A percentile compares a stretch with the other conserved stretches of the same genome.
These are phyloP conservation scores for Malthinus flaveolus DNA, from an alignment of 2,888 invertebrate species.

Conservation along the genomic window DNA sequence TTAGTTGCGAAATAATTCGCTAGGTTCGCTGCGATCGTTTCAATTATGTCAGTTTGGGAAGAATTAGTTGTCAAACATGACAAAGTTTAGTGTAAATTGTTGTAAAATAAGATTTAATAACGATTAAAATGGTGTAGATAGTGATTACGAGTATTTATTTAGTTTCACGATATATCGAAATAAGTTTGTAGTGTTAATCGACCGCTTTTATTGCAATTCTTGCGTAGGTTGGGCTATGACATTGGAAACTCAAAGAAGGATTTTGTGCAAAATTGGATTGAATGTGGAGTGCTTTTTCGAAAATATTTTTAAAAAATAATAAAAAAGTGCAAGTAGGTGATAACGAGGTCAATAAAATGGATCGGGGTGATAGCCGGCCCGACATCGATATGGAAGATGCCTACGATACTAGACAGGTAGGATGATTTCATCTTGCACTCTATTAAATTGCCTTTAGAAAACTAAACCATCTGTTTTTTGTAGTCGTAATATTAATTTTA, in stretches of 20 bases:
- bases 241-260: constrained; percentile 48
- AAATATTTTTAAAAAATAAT: constrained; percentile 51
- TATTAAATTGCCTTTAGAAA: constrained; percentile 7
- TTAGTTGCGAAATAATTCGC: constrained; percentile 34
- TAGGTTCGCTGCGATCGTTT: constrained; percentile 41
- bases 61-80: constrained; percentile 44
- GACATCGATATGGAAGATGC: constrained; percentile 67
- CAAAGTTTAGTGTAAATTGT: constrained; percentile 15
- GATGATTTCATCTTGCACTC: constrained; percentile 29
- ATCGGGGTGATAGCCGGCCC: constrained; percentile 55
- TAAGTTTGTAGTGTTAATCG: constrained; percentile 8
- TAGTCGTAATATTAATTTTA: neutral
- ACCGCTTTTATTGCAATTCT: constrained; percentile 18
- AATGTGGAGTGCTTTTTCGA: constrained; percentile 55
- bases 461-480: constrained; percentile 20
- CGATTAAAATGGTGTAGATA: constrained; percentile 17
- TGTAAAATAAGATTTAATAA: constrained; percentile 11
- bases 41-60: constrained; percentile 49
- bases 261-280: constrained; percentile 46
- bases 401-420: constrained; percentile 69
- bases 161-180: neutral
- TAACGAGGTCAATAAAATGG: constrained; percentile 44
- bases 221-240: constrained; percentile 54
- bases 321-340: constrained; percentile 42
- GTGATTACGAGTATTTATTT: neutral